A percentile compares a stretch with the other conserved stretches of the same genome.
These are phyloP conservation scores for Camponotus fellah DNA, from an alignment of 2,888 invertebrate species.

Conservation along the genomic window DNA sequence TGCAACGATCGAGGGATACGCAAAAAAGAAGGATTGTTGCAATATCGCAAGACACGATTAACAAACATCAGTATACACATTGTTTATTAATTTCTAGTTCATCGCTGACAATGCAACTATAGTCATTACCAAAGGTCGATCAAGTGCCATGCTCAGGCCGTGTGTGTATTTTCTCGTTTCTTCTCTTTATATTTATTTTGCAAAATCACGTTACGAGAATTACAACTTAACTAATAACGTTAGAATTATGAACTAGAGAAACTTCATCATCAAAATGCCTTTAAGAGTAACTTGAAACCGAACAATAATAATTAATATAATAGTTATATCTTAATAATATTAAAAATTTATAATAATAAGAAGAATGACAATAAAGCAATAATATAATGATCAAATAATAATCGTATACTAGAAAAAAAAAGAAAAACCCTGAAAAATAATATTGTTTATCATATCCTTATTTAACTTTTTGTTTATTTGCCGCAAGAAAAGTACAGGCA, in stretches of 20 bases:
- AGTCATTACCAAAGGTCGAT: conserved; percentile 79
- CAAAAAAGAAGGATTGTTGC: conserved; percentile 56
- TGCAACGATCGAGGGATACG: conserved; percentile 25
- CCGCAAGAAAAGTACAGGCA: conserved; percentile 70
- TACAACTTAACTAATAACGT: conserved; percentile 77
- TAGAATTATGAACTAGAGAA: conserved; percentile 79
- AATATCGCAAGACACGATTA: conserved; percentile 80
- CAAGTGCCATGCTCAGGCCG: conserved; percentile 76
- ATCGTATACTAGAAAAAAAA: conserved; percentile 75
- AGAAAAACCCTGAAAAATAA: conserved; percentile 81
- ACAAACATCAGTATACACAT: conserved; percentile 83
- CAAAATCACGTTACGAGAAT: conserved; percentile 77
- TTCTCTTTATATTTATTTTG: conserved; percentile 67
- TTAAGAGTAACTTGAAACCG: conserved; percentile 82
- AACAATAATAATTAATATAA: conserved; percentile 77
- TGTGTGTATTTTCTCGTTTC: neutral
- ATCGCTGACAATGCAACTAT: conserved; percentile 82
- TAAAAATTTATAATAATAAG: conserved; percentile 58
- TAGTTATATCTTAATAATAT: conserved; percentile 65
- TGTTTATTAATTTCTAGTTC: conserved; percentile 80
- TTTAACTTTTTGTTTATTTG: conserved; percentile 78
- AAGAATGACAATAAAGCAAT: conserved; percentile 8
- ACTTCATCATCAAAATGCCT: conserved; percentile 80
- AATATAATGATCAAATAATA: conserved; percentile 67
- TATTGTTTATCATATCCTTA: conserved; percentile 73